These are phyloP conservation scores for Atherinomorus stipes DNA, from an alignment of 2,113 vertebrate genomes.

Conservation along the genomic window DNA sequence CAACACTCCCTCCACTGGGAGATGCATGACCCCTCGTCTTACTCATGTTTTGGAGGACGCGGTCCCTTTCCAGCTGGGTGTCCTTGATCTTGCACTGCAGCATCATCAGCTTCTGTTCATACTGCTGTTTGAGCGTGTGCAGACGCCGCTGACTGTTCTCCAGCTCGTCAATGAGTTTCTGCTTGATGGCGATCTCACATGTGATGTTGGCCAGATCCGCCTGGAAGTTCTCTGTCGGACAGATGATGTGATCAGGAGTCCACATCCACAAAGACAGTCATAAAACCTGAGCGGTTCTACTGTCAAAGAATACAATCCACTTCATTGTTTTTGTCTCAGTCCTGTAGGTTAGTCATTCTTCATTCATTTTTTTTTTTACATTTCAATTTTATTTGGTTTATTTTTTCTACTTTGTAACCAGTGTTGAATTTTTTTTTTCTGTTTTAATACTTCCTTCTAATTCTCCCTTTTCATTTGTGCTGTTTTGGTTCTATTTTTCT, in stretches of 20 bases:
- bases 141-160: conserved; percentile 97
- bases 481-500: too few species aligned
- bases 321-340: too few species aligned
- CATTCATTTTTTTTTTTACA: too few species aligned
- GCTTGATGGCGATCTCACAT: conserved; percentile 99
- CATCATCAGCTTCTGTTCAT: conserved; percentile 97
- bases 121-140: conserved; percentile 95
- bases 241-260: not conserved
- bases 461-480: too few species aligned
- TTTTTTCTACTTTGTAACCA: too few species aligned
- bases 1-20: not conserved
- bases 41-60: conserved; percentile 97
- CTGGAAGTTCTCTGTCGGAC: conserved; percentile 88
- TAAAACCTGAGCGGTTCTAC: too few species aligned
- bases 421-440: too few species aligned
- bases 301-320: too few species aligned
- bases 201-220: conserved; percentile 97
- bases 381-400: too few species aligned
- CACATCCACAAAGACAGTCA: not conserved
- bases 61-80: conserved; percentile 95
- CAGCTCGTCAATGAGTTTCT: conserved; percentile 97
- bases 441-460: too few species aligned
- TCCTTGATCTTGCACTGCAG: conserved; percentile 96
- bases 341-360: too few species aligned
- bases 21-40: conserved; percentile 42